These are phyloP conservation scores for Yponomeuta cagnagella DNA, from an alignment of 2,888 invertebrate species.

Conservation along the genomic window DNA sequence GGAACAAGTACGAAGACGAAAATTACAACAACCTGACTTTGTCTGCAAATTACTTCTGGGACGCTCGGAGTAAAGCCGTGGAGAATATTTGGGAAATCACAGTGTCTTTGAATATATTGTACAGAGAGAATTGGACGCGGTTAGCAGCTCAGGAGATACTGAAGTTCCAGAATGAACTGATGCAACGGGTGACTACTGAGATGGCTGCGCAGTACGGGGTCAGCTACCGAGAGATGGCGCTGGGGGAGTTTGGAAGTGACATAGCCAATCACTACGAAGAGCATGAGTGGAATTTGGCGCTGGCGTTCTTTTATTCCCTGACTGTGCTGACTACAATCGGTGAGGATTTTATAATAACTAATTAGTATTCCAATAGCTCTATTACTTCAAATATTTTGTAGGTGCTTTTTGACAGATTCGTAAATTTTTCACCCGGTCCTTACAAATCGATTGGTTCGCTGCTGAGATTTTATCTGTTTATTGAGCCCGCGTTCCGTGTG, in stretches of 20 bases:
- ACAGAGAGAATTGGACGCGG: conserved; percentile 92
- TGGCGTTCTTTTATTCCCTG: conserved; percentile 94
- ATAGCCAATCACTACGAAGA: conserved; percentile 70
- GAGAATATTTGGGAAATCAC: conserved; percentile 96
- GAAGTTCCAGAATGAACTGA: conserved; percentile 88
- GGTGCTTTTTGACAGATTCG: too few relatives aligned
- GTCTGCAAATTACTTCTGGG: conserved; percentile 70
- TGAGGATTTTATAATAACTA: conserved; percentile 60
- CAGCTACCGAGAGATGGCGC: conserved; percentile 70
- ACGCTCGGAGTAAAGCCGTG: conserved; percentile 77
- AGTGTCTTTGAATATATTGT: conserved; percentile 89
- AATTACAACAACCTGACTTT: conserved; percentile 58
- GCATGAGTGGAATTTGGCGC: conserved; percentile 91
- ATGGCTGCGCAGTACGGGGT: conserved; percentile 78
- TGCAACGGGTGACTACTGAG: conserved; percentile 86
- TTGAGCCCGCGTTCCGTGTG: too few relatives aligned
- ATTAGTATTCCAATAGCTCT: too few relatives aligned
- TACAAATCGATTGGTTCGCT: too few relatives aligned
- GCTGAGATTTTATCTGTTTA: too few relatives aligned
- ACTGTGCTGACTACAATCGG: conserved; percentile 95
- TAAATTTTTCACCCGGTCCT: too few relatives aligned
- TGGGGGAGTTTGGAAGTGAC: conserved; percentile 61
- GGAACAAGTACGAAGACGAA: conserved; percentile 57
- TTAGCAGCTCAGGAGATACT: conserved; percentile 85
- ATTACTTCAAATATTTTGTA: too few relatives aligned